Evolutionary conservation across 2,888 invertebrate genomes (phyloP).

Genomic region (Aleiodes testaceus): DNA sequence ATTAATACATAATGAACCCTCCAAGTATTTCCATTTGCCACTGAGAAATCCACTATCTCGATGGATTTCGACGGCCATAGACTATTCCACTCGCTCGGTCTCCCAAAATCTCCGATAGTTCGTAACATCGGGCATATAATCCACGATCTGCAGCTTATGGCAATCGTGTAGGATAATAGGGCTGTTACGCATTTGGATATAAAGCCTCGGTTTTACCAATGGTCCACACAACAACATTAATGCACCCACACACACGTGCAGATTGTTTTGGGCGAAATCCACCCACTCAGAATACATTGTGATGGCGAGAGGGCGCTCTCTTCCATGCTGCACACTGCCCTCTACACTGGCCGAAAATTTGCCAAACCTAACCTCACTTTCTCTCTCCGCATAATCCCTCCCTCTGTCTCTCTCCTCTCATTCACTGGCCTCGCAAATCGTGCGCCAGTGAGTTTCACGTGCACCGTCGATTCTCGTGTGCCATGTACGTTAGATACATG

Average conservation of each 20-base stretch:
- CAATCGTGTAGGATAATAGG: conserved; percentile 63
- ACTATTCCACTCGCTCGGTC: conserved; percentile 7
- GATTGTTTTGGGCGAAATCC: not conserved
- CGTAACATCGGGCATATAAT: conserved; percentile 52
- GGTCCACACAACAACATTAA: conserved; percentile 33
- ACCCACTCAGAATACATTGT: conserved; percentile 23
- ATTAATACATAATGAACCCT: conserved; percentile 33
- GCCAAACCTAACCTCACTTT: not conserved
- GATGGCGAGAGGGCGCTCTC: conserved; percentile 1
- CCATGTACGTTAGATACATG: conserved; percentile 1
- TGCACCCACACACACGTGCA: not conserved
- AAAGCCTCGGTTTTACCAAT: conserved; percentile 52
- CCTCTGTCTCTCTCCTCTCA: not conserved
- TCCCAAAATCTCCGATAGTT: conserved; percentile 1
- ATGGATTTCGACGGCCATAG: conserved; percentile 17
- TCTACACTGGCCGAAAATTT: no score
- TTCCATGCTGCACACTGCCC: not conserved
- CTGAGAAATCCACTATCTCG: not conserved
- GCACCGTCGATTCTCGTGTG: conserved; percentile 3
- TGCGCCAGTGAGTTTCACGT: conserved; percentile 12
- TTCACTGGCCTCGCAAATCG: conserved; percentile 7
- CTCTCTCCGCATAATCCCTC: not conserved
- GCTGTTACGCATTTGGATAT: conserved; percentile 65
- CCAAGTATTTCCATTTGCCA: not conserved
- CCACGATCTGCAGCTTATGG: conserved; percentile 64